A percentile compares a stretch with the other conserved stretches of the same genome.
Evolutionary conservation across 2,113 vertebrate genomes (phyloP).

Genomic region (Perognathus longimembris): DNA sequence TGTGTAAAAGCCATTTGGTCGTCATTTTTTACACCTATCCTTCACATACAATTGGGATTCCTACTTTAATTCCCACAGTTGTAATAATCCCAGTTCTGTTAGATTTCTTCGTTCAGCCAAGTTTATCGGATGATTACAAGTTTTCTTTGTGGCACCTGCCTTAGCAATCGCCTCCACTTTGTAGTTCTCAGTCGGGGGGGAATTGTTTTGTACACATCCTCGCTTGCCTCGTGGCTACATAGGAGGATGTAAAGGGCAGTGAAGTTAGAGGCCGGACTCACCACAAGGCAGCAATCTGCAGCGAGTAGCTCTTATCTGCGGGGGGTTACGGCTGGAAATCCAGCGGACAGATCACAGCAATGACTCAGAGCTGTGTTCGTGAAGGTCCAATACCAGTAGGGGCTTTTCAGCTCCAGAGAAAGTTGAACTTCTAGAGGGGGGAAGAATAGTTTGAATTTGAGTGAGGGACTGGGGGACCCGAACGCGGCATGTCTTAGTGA

Average conservation of each 20-base stretch:
- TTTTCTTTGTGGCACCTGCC: background rate
- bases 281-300: background rate
- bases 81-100: background rate
- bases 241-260: background rate
- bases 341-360: background rate
- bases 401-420: background rate
- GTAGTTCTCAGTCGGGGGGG: background rate
- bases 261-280: no score
- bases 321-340: background rate
- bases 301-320: background rate
- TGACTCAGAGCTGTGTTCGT: background rate
- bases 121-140: background rate
- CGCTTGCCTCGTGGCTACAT: background rate
- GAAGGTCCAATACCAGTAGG: background rate
- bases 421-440: background rate
- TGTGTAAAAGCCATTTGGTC: background rate
- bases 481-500: background rate
- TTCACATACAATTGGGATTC: background rate
- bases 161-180: background rate
- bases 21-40: background rate
- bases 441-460: background rate
- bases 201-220: background rate
- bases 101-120: conserved; percentile 9
- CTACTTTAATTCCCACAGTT: background rate
- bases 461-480: background rate